A percentile compares a stretch with the other conserved stretches of the same genome.
These are phyloP conservation scores for Pteropus alecto DNA, from an alignment of 2,113 vertebrate genomes.

Conservation along the genomic window DNA sequence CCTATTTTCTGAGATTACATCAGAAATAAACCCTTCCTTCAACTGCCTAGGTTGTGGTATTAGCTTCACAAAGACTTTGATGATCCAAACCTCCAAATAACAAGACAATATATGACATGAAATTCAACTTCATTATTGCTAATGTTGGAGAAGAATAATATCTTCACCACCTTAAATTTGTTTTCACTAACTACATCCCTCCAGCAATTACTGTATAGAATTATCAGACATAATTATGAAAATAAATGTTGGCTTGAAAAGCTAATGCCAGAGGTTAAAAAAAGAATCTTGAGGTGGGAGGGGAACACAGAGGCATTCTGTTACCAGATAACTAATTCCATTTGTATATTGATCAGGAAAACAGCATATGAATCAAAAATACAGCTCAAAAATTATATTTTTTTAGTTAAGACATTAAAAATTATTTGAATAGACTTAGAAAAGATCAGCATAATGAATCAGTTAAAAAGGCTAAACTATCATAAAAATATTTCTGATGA, in stretches of 20 bases:
- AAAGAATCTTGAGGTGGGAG: neutral
- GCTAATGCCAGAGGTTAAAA: slow-evolving; percentile 50
- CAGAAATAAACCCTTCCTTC: slow-evolving; percentile 47
- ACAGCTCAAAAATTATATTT: neutral
- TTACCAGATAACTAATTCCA: neutral
- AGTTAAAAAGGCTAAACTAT: neutral
- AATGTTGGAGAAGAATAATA: slow-evolving; percentile 35
- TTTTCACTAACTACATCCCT: slow-evolving; percentile 38
- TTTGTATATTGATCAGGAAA: neutral
- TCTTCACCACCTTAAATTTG: slow-evolving; percentile 55
- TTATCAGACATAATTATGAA: slow-evolving; percentile 42
- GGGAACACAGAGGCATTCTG: neutral
- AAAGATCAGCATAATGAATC: slow-evolving; percentile 10
- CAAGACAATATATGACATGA: neutral
- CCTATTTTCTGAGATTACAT: slow-evolving; percentile 60
- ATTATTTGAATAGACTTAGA: slow-evolving; percentile 3
- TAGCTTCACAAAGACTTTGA: neutral
- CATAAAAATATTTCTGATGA: neutral
- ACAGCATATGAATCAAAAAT: neutral
- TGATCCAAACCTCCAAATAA: neutral
- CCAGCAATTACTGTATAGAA: slow-evolving; percentile 14
- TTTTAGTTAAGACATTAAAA: slow-evolving; percentile 35
- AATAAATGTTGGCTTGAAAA: neutral
- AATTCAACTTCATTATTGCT: neutral
- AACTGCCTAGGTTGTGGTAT: neutral